Evolutionary conservation across 2,797 vertebrate genomes (phyloP).

Genomic region (Hippopotamyrus pictus): DNA sequence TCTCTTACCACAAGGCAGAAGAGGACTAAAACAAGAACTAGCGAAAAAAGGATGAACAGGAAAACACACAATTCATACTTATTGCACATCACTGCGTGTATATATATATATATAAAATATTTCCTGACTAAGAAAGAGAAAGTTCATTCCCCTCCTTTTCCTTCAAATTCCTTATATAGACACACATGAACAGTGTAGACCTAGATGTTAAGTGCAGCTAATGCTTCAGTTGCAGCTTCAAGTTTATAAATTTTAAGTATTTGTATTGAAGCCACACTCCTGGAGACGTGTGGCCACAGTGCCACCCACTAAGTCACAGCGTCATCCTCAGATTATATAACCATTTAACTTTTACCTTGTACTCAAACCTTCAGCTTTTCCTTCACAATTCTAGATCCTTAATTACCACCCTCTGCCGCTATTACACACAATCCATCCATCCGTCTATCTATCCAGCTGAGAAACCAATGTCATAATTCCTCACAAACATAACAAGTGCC

Average conservation of each 20-base stretch:
- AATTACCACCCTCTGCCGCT: neutral
- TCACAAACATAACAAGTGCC: neutral
- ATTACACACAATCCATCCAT: neutral
- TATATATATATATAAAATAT: neutral
- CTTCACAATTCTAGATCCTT: neutral
- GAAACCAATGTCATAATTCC: neutral
- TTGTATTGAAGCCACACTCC: neutral
- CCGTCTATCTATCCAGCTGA: neutral
- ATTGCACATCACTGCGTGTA: neutral
- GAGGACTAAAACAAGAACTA: neutral
- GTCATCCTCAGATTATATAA: neutral
- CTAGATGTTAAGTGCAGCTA: neutral
- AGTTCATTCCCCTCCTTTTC: neutral
- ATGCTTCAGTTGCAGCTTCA: neutral
- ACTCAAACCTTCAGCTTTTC: neutral
- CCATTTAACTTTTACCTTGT: neutral
- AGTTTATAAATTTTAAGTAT: neutral
- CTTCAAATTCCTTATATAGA: neutral
- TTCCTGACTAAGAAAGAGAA: neutral
- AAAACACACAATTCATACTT: neutral
- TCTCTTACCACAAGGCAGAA: no score
- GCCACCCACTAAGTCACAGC: neutral
- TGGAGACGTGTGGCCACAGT: neutral
- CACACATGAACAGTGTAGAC: neutral
- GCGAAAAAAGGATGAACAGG: neutral